A percentile compares a stretch with the other conserved stretches of the same genome.
These are phyloP conservation scores for Xyliphius kryptos DNA, from an alignment of 2,113 vertebrate species.

Conservation along the genomic window DNA sequence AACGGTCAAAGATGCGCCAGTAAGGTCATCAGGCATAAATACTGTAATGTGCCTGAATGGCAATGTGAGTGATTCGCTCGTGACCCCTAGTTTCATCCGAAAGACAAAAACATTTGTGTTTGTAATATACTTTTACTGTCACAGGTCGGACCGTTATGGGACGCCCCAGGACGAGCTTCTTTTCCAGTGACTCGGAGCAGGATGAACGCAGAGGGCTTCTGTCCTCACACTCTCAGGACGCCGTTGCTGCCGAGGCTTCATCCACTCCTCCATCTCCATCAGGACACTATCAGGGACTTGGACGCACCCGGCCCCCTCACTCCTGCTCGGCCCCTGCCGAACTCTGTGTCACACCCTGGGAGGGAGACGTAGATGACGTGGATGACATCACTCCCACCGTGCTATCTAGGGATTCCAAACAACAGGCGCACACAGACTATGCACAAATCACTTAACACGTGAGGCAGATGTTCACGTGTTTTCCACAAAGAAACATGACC, in stretches of 20 bases:
- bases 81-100: no score
- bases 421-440: conserved; percentile 57
- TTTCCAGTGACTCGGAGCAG: conserved; percentile 74
- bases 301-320: conserved; percentile 77
- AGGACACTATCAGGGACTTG: conserved; percentile 90
- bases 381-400: conserved; percentile 49
- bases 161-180: conserved; percentile 81
- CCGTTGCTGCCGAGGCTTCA: conserved; percentile 65
- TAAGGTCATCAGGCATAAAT: no score
- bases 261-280: conserved; percentile 77
- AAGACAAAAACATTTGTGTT: no score
- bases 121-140: no score
- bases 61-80: no score
- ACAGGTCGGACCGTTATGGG: conserved; percentile 91
- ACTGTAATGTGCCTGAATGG: no score
- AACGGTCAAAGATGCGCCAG: no score
- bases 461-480: no score
- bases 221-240: conserved; percentile 79
- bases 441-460: conserved; percentile 53
- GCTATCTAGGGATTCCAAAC: conserved; percentile 47
- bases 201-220: conserved; percentile 87
- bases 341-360: conserved; percentile 53
- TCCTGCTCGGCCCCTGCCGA: conserved; percentile 66
- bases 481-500: no score
- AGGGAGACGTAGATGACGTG: conserved; percentile 53